A percentile compares a stretch with the other conserved stretches of the same genome.
Conservation (phyloP, 2,888 invertebrate genomes). For the Lomographa bimaculata region DNA sequence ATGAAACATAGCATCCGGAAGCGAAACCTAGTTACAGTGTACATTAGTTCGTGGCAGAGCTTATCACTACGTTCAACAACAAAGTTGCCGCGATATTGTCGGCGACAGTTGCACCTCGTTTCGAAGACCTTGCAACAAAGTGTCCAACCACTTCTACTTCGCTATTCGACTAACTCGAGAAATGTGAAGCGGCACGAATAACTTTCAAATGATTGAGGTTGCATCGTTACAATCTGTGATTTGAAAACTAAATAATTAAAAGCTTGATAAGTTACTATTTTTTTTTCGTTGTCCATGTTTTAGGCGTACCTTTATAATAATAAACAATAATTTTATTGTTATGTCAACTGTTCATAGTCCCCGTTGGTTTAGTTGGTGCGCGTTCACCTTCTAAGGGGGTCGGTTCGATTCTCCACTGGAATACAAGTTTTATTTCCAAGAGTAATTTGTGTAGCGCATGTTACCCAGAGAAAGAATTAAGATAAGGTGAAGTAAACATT, state of each 20-base stretch:
- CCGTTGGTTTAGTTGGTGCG: too few relatives aligned
- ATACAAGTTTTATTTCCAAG: too few relatives aligned
- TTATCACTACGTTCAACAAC: slow-evolving; percentile 49
- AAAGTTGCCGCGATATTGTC: slow-evolving; percentile 48
- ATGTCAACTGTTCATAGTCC: too few relatives aligned
- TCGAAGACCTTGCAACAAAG: slow-evolving; percentile 66
- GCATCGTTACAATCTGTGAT: slow-evolving; percentile 7
- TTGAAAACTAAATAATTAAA: not conserved
- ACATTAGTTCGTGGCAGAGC: slow-evolving; percentile 38
- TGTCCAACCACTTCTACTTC: slow-evolving; percentile 65
- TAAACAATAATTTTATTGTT: too few relatives aligned
- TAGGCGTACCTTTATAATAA: too few relatives aligned
- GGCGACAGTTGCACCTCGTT: slow-evolving; percentile 54
- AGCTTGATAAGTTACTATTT: too few relatives aligned
- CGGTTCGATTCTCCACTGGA: too few relatives aligned
- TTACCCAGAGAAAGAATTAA: too few relatives aligned
- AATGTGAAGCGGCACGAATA: slow-evolving; percentile 60
- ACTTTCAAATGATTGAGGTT: slow-evolving; percentile 53
- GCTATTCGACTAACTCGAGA: slow-evolving; percentile 46
- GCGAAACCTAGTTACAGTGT: slow-evolving; percentile 32
- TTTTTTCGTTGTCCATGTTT: too few relatives aligned
- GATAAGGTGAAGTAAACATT: too few relatives aligned
- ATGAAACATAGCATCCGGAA: slow-evolving; percentile 31
- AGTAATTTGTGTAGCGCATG: too few relatives aligned
- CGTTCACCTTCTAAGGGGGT: too few relatives aligned